A percentile compares a stretch with the other conserved stretches of the same genome.
These are phyloP conservation scores for Coreius guichenoti DNA, from an alignment of 2,797 vertebrate genomes.

Conservation along the genomic window DNA sequence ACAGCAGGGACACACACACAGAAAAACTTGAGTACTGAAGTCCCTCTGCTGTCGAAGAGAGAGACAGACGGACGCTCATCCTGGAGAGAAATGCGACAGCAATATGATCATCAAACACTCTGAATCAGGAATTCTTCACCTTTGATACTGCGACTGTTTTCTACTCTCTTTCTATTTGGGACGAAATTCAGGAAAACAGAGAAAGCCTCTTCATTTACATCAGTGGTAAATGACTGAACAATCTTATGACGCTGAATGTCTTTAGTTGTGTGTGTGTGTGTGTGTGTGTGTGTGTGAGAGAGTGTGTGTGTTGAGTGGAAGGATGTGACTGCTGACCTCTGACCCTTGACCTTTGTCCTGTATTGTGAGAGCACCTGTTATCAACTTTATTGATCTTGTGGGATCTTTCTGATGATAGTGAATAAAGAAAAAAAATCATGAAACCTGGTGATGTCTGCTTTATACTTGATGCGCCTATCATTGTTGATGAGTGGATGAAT, in stretches of 20 bases:
- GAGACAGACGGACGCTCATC: constrained; percentile 6
- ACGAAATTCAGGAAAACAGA: constrained; percentile 51
- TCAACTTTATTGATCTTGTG: constrained; percentile 79
- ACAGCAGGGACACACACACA: constrained; percentile 37
- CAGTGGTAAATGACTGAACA: constrained; percentile 70
- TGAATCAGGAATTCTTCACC: constrained; percentile 84
- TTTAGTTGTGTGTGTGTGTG: constrained; percentile 67
- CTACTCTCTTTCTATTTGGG: constrained; percentile 82
- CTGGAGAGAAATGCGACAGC: constrained; percentile 66
- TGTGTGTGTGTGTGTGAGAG: constrained; percentile 6
- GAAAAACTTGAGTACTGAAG: not conserved
- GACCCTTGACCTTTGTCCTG: constrained; percentile 78
- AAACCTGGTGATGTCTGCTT: not conserved
- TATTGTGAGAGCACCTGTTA: constrained; percentile 82
- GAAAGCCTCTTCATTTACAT: constrained; percentile 70
- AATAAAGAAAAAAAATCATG: constrained; percentile 72
- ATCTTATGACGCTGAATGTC: constrained; percentile 86
- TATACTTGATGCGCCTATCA: not conserved
- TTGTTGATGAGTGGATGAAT: not conserved
- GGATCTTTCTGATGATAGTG: constrained; percentile 80
- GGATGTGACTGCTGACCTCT: constrained; percentile 57
- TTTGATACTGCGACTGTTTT: constrained; percentile 81
- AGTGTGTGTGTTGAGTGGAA: not conserved
- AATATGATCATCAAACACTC: constrained; percentile 76
- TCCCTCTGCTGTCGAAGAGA: constrained; percentile 17